phyloP scores from a whole-genome alignment of 1,140 invertebrate species.

The Ruditapes philippinarum region DNA sequence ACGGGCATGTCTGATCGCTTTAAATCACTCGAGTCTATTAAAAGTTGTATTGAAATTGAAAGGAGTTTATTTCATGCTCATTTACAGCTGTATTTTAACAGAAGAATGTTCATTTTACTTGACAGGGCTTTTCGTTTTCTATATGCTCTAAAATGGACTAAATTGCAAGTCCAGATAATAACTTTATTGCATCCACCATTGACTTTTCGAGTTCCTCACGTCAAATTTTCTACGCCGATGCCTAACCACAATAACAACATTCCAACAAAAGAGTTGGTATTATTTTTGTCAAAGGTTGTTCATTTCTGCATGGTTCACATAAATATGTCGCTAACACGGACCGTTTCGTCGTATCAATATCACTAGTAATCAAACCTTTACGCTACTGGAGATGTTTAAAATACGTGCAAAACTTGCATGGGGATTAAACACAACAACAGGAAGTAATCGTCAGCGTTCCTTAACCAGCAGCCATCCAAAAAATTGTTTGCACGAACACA shows the following conservation, averaged over 20 bases:
- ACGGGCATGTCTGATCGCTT: conserved; percentile 40
- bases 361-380: conserved; percentile 1
- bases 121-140: not conserved
- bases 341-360: not conserved
- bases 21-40: conserved; percentile 41
- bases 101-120: not conserved
- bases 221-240: conserved; percentile 28
- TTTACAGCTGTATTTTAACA: not conserved
- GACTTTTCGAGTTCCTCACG: not conserved
- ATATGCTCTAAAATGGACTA: not conserved
- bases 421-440: no score
- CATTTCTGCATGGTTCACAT: conserved; percentile 3
- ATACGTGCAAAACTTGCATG: not conserved
- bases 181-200: conserved; percentile 8
- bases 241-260: not conserved
- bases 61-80: conserved; percentile 33
- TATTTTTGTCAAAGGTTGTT: conserved; percentile 4
- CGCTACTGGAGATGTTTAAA: not conserved
- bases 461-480: no score
- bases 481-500: no score
- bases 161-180: conserved; percentile 26
- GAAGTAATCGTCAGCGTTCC: no score
- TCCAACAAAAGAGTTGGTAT: not conserved
- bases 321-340: not conserved
- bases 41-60: conserved; percentile 24